Conservation (phyloP, 2,797 vertebrate genomes). For the Peromyscus nudipes region DNA sequence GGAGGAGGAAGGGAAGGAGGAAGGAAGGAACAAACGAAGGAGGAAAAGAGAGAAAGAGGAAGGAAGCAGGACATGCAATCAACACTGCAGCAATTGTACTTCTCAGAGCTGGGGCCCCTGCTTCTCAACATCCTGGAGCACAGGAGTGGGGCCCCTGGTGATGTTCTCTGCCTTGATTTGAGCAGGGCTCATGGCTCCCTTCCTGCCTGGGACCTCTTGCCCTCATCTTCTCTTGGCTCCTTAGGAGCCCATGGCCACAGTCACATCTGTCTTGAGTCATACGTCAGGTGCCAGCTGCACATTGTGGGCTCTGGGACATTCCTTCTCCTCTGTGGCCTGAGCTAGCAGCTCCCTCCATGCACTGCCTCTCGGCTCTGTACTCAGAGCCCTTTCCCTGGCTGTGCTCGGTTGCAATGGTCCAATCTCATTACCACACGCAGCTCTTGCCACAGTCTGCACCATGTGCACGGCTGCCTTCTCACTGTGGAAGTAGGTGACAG, state of each 20-base stretch:
- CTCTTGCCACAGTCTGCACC: background rate
- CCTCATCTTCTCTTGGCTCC: too few relatives aligned
- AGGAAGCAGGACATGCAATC: fast-evolving
- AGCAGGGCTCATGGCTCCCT: fast-evolving
- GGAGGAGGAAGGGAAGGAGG: fast-evolving
- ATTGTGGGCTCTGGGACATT: too few relatives aligned
- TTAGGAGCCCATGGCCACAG: background rate
- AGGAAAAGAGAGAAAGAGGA: too few relatives aligned
- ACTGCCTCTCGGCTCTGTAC: background rate
- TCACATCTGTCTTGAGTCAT: too few relatives aligned
- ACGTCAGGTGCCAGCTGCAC: background rate
- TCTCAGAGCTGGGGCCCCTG: background rate
- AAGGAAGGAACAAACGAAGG: too few relatives aligned
- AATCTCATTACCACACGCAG: fast-evolving
- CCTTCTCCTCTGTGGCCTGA: too few relatives aligned
- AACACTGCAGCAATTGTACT: too few relatives aligned
- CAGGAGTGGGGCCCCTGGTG: too few relatives aligned
- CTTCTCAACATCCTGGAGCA: background rate
- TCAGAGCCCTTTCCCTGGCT: background rate
- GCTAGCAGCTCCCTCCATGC: too few relatives aligned
- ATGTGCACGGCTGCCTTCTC: background rate
- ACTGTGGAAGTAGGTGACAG: background rate
- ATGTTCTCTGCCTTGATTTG: fast-evolving
- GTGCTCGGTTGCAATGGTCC: fast-evolving
- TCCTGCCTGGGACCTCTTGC: background rate